Evolutionary conservation across 2,888 invertebrate genomes (phyloP), one percentile per base, ranked within the genome.

Genomic region (Zonitis immaculata): DNA sequence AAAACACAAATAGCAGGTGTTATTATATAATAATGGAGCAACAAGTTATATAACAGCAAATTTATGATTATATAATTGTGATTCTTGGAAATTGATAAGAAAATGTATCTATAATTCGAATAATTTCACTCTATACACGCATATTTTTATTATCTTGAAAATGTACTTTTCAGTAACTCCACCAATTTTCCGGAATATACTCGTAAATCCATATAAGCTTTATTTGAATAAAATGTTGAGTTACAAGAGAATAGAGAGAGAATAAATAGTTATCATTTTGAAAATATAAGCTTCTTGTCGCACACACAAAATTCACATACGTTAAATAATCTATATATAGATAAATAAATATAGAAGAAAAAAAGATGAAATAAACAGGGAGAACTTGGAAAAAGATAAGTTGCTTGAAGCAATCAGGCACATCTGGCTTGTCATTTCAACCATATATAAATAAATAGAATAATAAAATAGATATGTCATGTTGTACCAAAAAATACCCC

Each of bases 401-500:
- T 27, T 42, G 58, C 57, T 57, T 46, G 42, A 42, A 54, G 60
- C 57, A 57, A 59, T 56, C 54, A 56, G 57, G 56, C 65, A 52
- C 65, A 63, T 62, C 61, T 65, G 63, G 63, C 58, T 57, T 61
- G 61, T 61, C 63, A 63, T 57, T 52, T 54, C 52, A 56, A 56
- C 59, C 61, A 60, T 60, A 54, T 59, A 49, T 56, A 60, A 59
- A 65, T 65, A 65, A 65, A 63, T 62, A 63, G 63, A 61, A 63
- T 63, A 65, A 63, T 63, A 65, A 62, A 65, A 65, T 59, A 62
- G 63, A 65, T 65, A 62, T 63, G 65, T 65, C 65, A 53, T 58
- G 50, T 58, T 55, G 54, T 49, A 48, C 52, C 52, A 58, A 58
- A 58, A 58, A 58, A 49, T 51, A n/a, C n/a, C n/a, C n/a, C n/a